Evolutionary conservation across 2,888 invertebrate genomes (phyloP).

Genomic region (Deilephila porcellus): DNA sequence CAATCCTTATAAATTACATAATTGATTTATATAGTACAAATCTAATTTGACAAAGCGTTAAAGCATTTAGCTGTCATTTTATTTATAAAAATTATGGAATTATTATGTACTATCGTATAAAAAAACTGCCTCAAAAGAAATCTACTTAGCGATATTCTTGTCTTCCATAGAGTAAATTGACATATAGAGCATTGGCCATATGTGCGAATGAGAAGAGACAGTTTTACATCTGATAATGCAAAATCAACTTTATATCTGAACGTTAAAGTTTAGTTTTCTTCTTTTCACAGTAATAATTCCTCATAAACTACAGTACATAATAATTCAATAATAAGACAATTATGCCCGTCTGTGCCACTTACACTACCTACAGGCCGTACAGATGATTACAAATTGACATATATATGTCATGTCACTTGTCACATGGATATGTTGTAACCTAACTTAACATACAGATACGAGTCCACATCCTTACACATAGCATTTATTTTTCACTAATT

Average conservation of each 20-base stretch:
- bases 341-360: conserved; percentile 32
- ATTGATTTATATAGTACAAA: conserved; percentile 56
- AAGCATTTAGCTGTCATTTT: conserved; percentile 39
- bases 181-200: too few relatives aligned
- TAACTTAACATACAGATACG: conserved; percentile 41
- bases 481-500: conserved; percentile 42
- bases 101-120: too few relatives aligned
- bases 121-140: too few relatives aligned
- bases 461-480: conserved; percentile 42
- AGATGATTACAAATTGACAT: conserved; percentile 13
- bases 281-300: too few relatives aligned
- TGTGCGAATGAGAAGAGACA: too few relatives aligned
- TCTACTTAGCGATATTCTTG: too few relatives aligned
- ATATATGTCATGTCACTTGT: conserved; percentile 1
- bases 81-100: conserved; percentile 28
- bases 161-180: too few relatives aligned
- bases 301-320: too few relatives aligned
- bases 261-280: too few relatives aligned
- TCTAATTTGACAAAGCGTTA: conserved; percentile 59
- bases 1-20: conserved; percentile 2
- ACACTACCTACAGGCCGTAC: conserved; percentile 36
- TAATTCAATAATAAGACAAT: background rate
- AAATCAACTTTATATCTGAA: too few relatives aligned
- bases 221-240: too few relatives aligned
- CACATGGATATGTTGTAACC: conserved; percentile 22